A percentile compares a stretch with the other conserved stretches of the same genome.
Conservation (phyloP, 2,113 vertebrate genomes). For the Noturus placidus region DNA sequence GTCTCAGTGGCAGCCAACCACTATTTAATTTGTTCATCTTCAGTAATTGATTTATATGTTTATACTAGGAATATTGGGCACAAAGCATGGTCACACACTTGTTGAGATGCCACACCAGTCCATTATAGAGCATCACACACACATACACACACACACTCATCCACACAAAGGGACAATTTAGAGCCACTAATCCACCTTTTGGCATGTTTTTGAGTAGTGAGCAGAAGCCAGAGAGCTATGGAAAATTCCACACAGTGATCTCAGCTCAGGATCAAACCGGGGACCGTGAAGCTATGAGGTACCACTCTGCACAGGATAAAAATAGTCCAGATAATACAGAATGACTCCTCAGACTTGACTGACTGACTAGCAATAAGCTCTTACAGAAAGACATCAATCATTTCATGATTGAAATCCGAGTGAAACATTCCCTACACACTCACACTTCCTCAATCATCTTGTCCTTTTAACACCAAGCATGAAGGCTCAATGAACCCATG, state of each 20-base stretch:
- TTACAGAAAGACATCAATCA: background rate
- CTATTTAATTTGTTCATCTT: background rate
- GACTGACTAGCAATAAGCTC: background rate
- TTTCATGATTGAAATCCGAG: background rate
- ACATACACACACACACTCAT: background rate
- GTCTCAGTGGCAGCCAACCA: background rate
- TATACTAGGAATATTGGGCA: too few relatives aligned
- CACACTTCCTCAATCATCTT: background rate
- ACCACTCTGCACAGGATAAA: background rate
- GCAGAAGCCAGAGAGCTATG: background rate
- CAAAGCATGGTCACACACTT: too few relatives aligned
- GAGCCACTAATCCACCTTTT: background rate
- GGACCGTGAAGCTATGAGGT: background rate
- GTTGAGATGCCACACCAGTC: too few relatives aligned
- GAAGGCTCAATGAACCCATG: too few relatives aligned
- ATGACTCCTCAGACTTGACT: background rate
- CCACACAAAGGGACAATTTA: background rate
- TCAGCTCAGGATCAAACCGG: too few relatives aligned
- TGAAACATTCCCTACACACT: background rate
- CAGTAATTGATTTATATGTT: too few relatives aligned
- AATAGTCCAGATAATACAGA: background rate
- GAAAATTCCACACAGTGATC: too few relatives aligned
- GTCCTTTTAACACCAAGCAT: background rate
- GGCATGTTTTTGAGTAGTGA: background rate
- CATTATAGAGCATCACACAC: background rate